Evolutionary conservation across 2,113 vertebrate genomes (phyloP).

Genomic region (Henicopernis longicauda): DNA sequence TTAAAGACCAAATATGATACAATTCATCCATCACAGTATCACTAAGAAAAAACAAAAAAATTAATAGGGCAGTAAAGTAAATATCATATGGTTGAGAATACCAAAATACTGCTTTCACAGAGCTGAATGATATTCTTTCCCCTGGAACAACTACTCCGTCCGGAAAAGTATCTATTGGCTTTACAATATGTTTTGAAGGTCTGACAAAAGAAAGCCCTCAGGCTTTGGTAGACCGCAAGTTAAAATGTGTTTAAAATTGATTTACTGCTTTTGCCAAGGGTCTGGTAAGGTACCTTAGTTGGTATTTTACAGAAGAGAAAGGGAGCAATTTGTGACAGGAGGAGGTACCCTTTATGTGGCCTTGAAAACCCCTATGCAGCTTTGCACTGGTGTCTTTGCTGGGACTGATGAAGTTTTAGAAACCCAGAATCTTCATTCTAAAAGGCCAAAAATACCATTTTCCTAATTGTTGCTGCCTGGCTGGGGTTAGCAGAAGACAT

Average conservation of each 20-base stretch:
- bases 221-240: not conserved
- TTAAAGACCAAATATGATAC: not conserved
- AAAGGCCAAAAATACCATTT: not conserved
- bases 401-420: not conserved
- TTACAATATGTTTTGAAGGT: not conserved
- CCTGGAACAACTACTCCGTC: not conserved
- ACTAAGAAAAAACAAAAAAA: not conserved
- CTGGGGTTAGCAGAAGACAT: not conserved
- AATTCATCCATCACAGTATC: not conserved
- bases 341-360: not conserved
- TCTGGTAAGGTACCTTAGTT: not conserved
- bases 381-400: not conserved
- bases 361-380: not conserved
- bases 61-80: not conserved
- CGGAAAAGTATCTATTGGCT: not conserved
- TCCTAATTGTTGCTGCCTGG: not conserved
- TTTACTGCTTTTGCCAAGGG: not conserved
- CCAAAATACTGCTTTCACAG: not conserved
- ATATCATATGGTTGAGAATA: not conserved
- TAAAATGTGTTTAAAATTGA: not conserved
- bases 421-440: not conserved
- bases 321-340: not conserved
- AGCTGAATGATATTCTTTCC: not conserved
- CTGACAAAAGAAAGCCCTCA: not conserved
- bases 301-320: not conserved